These are phyloP conservation scores for Plutomurus gul DNA, from an alignment of 1,140 invertebrate genomes.

Conservation along the genomic window DNA sequence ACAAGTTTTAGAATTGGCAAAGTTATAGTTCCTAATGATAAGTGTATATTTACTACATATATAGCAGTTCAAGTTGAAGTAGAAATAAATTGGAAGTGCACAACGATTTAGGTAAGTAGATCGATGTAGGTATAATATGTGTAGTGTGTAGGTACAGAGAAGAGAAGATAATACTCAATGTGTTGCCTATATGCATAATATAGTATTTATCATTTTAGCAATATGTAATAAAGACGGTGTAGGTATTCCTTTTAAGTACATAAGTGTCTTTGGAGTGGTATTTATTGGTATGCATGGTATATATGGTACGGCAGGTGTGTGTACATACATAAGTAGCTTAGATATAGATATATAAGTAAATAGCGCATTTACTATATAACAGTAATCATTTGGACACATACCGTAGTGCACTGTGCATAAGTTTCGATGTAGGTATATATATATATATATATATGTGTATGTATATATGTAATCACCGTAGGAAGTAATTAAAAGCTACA, in stretches of 20 bases:
- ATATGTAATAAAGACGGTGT: constrained; percentile 19
- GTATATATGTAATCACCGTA: not conserved
- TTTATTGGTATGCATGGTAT: not conserved
- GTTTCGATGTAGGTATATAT: not conserved
- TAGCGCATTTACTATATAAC: not conserved
- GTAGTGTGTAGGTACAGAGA: not conserved
- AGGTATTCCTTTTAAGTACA: constrained; percentile 3
- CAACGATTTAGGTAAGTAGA: too few relatives aligned
- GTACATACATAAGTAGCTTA: not conserved
- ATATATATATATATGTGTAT: not conserved
- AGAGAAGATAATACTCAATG: too few relatives aligned
- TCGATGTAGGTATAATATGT: too few relatives aligned
- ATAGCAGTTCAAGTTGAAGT: too few relatives aligned
- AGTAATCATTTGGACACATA: not conserved
- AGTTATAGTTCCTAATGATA: too few relatives aligned
- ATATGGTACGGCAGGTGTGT: not conserved
- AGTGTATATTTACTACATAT: too few relatives aligned
- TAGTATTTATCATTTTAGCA: too few relatives aligned
- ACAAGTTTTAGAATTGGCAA: too few relatives aligned
- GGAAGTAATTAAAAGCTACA: not conserved
- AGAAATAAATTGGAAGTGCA: too few relatives aligned
- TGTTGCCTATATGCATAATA: too few relatives aligned
- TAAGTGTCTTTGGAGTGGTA: not conserved
- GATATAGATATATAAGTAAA: not conserved
- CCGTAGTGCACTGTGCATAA: not conserved